phyloP scores from a whole-genome alignment of 2,113 vertebrate genomes.

The Ictidomys tridecemlineatus region DNA sequence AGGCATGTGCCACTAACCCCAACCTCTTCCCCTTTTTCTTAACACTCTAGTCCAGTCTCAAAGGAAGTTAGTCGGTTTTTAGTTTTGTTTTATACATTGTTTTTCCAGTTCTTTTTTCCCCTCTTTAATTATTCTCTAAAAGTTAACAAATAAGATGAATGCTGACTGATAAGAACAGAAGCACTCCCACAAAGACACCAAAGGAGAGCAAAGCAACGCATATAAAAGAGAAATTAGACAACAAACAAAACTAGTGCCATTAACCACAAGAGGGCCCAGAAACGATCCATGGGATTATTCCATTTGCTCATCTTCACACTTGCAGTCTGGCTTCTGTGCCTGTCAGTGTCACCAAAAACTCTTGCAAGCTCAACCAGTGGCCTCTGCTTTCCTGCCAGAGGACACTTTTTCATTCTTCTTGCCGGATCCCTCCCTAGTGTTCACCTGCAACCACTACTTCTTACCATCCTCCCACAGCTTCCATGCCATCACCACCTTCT shows the following conservation, averaged over 20 bases:
- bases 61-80: not conserved
- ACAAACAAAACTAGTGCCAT: not conserved
- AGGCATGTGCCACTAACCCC: no score
- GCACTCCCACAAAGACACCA: not conserved
- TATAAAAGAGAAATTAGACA: not conserved
- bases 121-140: not conserved
- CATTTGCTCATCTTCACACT: not conserved
- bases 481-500: not conserved
- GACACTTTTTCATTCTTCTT: not conserved
- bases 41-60: not conserved
- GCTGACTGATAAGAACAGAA: not conserved
- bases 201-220: not conserved
- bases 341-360: not conserved
- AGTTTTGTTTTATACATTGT: not conserved
- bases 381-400: not conserved
- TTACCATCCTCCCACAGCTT: not conserved
- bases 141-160: not conserved
- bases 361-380: not conserved
- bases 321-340: not conserved
- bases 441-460: not conserved
- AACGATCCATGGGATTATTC: not conserved
- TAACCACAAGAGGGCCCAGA: not conserved
- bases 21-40: not conserved
- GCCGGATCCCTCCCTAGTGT: not conserved
- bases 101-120: not conserved